Base-by-base conservation (phyloP, 2,888 invertebrate species). In the Pocota personata region DNA sequence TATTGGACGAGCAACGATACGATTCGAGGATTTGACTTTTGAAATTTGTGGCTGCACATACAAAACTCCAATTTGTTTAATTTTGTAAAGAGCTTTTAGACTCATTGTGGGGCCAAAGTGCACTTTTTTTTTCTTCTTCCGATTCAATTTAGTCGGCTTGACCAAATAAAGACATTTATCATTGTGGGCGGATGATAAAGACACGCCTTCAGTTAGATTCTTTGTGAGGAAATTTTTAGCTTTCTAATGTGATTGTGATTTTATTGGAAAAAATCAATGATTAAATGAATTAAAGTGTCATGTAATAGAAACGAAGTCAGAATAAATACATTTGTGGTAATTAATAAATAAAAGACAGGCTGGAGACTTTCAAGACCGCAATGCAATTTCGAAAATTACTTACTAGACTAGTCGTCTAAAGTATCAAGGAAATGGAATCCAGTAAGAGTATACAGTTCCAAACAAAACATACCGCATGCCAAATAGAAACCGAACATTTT, bases 21-120 rank as follows among this genome's bases (percentile, higher is more conserved):
- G 37, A 57, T 40, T 77, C 57, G 52, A 62, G 55, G 40, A 58
- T 82, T 82, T 82, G 72, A 86, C 55, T 82, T 76, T 76, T 82
- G 82, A 80, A 82, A 77, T 77, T 72, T 86, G 82, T 77, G 82
- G 76, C 40, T 58, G 57, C 66, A 82, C 72, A 82, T 48, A 82
- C 19, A 60, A 57, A 69, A 76, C 55, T 86, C 55, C 76, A 76
- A 82, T 86, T 86, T 82, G 76, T 82, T 82, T 86, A 86, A 86
- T 86, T 77, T 82, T 4, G 66, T 62, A 86, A 82, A 82, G 75
- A 86, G 86, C 86, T 82, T 76, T 82, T 46, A 8, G 52, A 37
- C 46, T 30, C 24, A 66, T 62, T 67, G 52, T 75, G 16, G 7
- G 24, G 48, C 6, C 35, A 8, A 35, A 66, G 37, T 72, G 40